Evolutionary conservation across 2,797 vertebrate species (phyloP), one percentile per base, ranked within the genome.

Genomic region (Vespertilio murinus): DNA sequence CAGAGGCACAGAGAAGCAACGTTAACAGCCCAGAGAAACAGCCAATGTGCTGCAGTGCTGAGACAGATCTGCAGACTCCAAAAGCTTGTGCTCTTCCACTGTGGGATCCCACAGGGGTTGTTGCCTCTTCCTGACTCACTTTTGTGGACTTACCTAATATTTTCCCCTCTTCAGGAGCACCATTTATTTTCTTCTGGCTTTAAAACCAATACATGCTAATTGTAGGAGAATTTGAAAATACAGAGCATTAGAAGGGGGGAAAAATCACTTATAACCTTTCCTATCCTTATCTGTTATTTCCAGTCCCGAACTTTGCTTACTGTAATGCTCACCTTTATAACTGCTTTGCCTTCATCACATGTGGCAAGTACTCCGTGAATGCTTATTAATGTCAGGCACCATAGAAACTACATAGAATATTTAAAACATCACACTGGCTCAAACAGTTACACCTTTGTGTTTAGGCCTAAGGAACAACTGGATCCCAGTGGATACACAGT

Each of bases 181-280:
- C 70, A 22, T 54, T 88, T 84, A 64, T 42, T 80, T 82, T 93
- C 52, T 85, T 81, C 83, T 47, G 33, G 71, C 40, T 88, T 83
- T 61, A 84, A 94, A 93, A 80, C 6, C 45, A 65, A 5, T 70
- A 14, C 28, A 49, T 78, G 42, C 42, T 52, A n/a, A 30, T 28
- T 82, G 30, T 40, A 42, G 86, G 18, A 79, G 10, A 77, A 28
- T 25, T 30, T 67, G 47, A 73, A 94, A 77, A 49, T 78, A 86
- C 4, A 78, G 61, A 81, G 65, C 18, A 71, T 56, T 23, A 52
- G 69, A 81, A 90, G 61, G 30, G 5, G 11, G 28, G 49, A 47
- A 80, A 49, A 86, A 42, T 70, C 8, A 52, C 65, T 64, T 80
- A 4, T 52, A 20, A 5, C 17, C 10, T 73, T 61, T 20, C 20